Evolutionary conservation across 2,797 vertebrate species (phyloP).

Genomic region (Dendrocincla fuliginosa): DNA sequence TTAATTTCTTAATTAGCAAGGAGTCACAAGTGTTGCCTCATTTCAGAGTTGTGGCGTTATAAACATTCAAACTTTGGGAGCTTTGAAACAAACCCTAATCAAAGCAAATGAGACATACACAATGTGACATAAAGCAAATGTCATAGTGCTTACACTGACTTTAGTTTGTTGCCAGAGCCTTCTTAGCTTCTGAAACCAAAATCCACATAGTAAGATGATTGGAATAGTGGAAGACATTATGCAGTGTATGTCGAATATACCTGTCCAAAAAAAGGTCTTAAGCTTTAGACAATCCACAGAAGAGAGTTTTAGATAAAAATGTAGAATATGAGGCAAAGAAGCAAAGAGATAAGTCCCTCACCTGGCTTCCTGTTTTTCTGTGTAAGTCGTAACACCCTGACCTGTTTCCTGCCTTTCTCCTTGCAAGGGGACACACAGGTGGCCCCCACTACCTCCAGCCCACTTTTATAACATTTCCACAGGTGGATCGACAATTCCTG

Average conservation of each 20-base stretch:
- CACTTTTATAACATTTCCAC: not conserved
- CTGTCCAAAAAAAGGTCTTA: not conserved
- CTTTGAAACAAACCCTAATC: not conserved
- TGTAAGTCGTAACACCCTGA: not conserved
- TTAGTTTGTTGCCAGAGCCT: not conserved
- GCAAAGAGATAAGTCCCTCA: not conserved
- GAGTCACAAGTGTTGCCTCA: not conserved
- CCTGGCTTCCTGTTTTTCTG: not conserved
- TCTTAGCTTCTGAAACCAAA: not conserved
- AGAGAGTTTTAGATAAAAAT: not conserved
- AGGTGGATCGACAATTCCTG: not conserved
- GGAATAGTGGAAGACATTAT: not conserved
- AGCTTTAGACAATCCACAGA: not conserved
- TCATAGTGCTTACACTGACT: not conserved
- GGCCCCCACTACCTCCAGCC: not conserved
- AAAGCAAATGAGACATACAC: not conserved
- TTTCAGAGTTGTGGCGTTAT: not conserved
- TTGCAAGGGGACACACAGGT: not conserved
- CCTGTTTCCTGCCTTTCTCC: not conserved
- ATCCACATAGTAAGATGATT: not conserved
- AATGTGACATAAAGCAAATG: not conserved
- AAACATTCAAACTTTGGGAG: not conserved
- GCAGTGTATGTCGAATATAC: not conserved
- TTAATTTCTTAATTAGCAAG: not conserved
- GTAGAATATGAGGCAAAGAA: not conserved